Evolutionary conservation across 2,797 vertebrate species (phyloP), one percentile per base, ranked within the genome.

Genomic region (Chaunax sp.): DNA sequence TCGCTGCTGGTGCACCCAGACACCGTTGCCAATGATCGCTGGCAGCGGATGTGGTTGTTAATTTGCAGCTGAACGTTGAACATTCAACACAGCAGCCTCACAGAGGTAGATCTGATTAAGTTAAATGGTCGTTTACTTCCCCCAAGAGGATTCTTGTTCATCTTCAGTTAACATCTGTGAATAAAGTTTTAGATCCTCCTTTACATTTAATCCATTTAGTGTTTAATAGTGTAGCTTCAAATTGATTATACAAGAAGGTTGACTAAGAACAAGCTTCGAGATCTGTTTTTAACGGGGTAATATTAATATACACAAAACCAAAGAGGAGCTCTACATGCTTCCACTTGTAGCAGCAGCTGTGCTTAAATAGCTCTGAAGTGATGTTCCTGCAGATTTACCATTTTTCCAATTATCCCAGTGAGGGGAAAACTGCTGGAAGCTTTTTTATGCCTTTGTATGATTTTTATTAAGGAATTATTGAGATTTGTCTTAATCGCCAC

Each of bases 1-100:
- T 30, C 55, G 60, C 70, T 66, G 25, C 59, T 23, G 64, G 40
- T 50, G 10, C 69, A 46, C 53, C 55, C 62, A n/a, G 28, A 63
- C 63, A 14, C 64, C 25, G 63, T 41, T 74, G 80, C 77, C 81
- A 82, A 43, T n/a, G 58, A 40, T 78, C 69, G 35, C 73, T 81
- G 77, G 65, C 74, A 75, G 61, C 47, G 3, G 47, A 71, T 6
- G 6, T 60, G 58, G 11, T 64, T 69, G 75, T 78, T 80, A 75
- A 81, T 85, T 80, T 76, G 75, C 54, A 81, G 62, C 62, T 43
- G 45, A 73, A 61, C 69, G 63, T 77, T 72, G 69, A 82, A 85
- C 77, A 75, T 64, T 83, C 43, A 44, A 47, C 50, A 11, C 57
- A 37, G 70, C 71, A 7, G 43, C 46, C 53, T 47, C 63, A 4